phyloP scores from a whole-genome alignment of 2,888 invertebrate genomes.

The Hofmannophila pseudospretella region DNA sequence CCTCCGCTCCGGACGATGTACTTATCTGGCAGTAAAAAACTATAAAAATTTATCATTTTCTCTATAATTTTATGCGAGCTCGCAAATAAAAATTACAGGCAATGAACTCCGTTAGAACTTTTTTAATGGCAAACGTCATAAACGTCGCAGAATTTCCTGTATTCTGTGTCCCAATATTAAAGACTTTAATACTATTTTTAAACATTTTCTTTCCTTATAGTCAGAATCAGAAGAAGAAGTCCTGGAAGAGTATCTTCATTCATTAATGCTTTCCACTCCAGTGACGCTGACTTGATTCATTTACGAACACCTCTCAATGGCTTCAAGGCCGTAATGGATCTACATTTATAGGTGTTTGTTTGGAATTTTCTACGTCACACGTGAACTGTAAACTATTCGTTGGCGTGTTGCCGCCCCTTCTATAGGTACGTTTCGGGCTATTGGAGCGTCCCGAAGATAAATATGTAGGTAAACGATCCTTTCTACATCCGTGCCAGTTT shows the following conservation, averaged over 20 bases:
- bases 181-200: too few species aligned
- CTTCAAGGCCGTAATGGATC: background rate
- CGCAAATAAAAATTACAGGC: conserved; percentile 9
- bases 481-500: conserved; percentile 29
- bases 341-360: background rate
- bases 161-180: too few species aligned
- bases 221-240: too few species aligned
- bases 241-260: too few species aligned
- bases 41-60: conserved; percentile 14
- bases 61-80: conserved; percentile 11
- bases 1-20: conserved; percentile 5
- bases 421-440: conserved; percentile 18
- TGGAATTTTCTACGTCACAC: background rate
- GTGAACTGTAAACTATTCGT: conserved; percentile 22
- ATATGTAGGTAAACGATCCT: conserved; percentile 28
- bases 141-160: background rate
- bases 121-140: background rate
- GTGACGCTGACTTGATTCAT: background rate
- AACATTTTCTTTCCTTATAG: too few species aligned
- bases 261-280: too few species aligned
- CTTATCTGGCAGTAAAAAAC: conserved; percentile 11
- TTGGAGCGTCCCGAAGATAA: conserved; percentile 26
- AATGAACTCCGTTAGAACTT: background rate
- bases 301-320: too few species aligned
- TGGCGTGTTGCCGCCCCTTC: conserved; percentile 31